A percentile compares a stretch with the other conserved stretches of the same genome.
phyloP scores from a whole-genome alignment of 2,797 vertebrate species.

The Carcharodon carcharias region DNA sequence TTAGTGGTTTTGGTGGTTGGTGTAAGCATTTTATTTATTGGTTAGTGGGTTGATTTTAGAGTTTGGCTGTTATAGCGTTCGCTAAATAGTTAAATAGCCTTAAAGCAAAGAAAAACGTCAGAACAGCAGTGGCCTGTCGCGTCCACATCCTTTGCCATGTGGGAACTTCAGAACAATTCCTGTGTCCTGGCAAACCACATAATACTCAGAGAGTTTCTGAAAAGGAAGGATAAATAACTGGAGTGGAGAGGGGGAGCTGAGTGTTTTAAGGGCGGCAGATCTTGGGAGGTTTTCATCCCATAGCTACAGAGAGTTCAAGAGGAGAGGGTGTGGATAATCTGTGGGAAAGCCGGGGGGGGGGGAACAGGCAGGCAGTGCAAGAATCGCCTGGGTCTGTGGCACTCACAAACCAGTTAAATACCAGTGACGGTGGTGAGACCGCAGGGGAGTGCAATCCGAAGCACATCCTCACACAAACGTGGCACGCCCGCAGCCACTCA shows the following conservation, averaged over 20 bases:
- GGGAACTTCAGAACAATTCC: too few relatives aligned
- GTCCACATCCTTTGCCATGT: neutral
- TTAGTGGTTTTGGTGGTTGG: neutral
- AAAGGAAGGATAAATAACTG: neutral
- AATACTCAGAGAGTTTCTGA: neutral
- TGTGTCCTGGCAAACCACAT: neutral
- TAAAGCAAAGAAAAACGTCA: neutral
- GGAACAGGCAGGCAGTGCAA: neutral
- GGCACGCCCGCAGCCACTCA: too few relatives aligned
- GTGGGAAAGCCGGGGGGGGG: neutral
- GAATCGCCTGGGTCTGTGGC: neutral
- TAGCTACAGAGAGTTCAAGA: neutral
- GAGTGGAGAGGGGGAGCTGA: neutral
- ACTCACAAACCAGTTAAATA: too few relatives aligned
- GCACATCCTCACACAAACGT: too few relatives aligned
- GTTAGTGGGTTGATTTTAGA: neutral
- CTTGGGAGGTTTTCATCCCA: neutral
- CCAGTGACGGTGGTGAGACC: too few relatives aligned
- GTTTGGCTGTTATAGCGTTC: neutral
- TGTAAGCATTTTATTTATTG: neutral
- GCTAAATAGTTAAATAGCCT: neutral
- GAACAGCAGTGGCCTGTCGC: neutral
- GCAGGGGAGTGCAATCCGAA: too few relatives aligned
- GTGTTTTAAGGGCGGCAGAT: neutral
- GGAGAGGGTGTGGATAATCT: neutral